These are phyloP conservation scores for Acromyrmex heyeri DNA, from an alignment of 1,140 invertebrate genomes.

Conservation along the genomic window DNA sequence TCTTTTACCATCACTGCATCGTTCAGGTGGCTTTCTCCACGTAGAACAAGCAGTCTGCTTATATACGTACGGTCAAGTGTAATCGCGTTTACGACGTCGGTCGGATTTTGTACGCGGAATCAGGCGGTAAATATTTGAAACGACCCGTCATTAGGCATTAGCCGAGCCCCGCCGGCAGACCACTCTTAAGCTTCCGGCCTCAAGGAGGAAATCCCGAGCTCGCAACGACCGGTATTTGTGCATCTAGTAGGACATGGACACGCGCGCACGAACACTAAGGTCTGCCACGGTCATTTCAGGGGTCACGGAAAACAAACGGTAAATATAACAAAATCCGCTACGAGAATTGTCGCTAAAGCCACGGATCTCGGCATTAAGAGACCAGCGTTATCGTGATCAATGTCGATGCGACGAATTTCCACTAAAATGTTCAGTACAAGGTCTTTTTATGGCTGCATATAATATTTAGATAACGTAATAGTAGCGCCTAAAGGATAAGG, in stretches of 20 bases:
- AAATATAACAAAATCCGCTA: conserved; percentile 5
- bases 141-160: conserved; percentile 78
- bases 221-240: conserved; percentile 53
- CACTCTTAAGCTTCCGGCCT: conserved; percentile 75
- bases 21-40: conserved; percentile 59
- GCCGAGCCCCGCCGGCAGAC: conserved; percentile 64
- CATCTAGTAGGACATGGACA: conserved; percentile 57
- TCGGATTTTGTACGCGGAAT: conserved; percentile 72
- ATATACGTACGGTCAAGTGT: conserved; percentile 63
- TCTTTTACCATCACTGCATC: conserved; percentile 50
- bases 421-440: background rate
- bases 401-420: background rate
- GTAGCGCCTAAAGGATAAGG: background rate
- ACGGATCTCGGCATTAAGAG: conserved; percentile 41
- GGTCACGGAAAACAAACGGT: conserved; percentile 22
- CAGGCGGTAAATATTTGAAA: conserved; percentile 79
- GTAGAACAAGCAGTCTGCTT: conserved; percentile 26
- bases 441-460: background rate
- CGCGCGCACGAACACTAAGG: conserved; percentile 59
- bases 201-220: conserved; percentile 72
- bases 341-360: conserved; percentile 34
- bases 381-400: conserved; percentile 39
- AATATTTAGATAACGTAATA: background rate
- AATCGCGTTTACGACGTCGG: conserved; percentile 74
- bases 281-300: conserved; percentile 64